A percentile compares a stretch with the other conserved stretches of the same genome.
Evolutionary conservation across 2,113 vertebrate species (phyloP).

Genomic region (Fukomys damarensis): DNA sequence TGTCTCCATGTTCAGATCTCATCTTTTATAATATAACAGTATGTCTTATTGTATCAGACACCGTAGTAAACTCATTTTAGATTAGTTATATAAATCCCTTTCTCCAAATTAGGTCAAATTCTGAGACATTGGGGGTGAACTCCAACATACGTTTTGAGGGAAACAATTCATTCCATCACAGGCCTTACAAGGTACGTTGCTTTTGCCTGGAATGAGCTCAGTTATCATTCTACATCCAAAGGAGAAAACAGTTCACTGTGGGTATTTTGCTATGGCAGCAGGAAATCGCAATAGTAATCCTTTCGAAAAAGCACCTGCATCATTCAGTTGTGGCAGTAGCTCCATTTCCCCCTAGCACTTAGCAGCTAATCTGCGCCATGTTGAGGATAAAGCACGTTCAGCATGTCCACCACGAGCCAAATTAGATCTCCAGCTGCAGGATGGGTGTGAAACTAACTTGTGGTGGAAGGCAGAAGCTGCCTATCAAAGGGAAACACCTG

Average conservation of each 20-base stretch:
- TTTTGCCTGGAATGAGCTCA: neutral
- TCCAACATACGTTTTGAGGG: neutral
- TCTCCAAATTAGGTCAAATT: neutral
- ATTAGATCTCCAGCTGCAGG: neutral
- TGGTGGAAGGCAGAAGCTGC: neutral
- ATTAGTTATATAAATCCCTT: neutral
- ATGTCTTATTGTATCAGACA: neutral
- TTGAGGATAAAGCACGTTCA: neutral
- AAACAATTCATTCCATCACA: neutral
- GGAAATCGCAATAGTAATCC: neutral
- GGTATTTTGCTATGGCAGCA: constrained; percentile 4
- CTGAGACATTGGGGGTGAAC: neutral
- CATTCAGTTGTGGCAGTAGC: neutral
- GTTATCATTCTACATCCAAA: neutral
- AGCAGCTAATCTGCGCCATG: neutral
- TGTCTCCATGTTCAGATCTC: neutral
- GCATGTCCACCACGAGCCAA: neutral
- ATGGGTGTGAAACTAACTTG: neutral
- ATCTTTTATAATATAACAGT: neutral
- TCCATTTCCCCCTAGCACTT: neutral
- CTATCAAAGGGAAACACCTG: constrained; percentile 58
- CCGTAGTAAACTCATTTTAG: neutral
- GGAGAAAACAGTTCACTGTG: neutral
- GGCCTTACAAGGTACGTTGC: neutral
- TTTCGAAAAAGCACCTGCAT: neutral